These are phyloP conservation scores for Acronicta psi DNA, from an alignment of 2,888 invertebrate species.

Conservation along the genomic window DNA sequence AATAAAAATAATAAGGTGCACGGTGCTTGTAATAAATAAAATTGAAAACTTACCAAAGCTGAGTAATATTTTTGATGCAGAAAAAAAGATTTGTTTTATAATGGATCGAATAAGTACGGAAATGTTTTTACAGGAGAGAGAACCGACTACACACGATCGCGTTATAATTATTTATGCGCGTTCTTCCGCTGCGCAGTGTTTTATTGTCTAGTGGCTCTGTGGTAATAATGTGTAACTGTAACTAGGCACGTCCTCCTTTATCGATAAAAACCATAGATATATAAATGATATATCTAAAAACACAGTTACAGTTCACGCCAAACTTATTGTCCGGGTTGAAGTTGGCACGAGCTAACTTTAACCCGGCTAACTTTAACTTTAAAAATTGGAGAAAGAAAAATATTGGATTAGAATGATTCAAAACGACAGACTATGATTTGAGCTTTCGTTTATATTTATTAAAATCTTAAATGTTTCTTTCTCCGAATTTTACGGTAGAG, in stretches of 20 bases:
- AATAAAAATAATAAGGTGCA: neutral
- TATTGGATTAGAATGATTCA: too few relatives aligned
- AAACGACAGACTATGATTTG: too few relatives aligned
- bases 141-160: constrained; percentile 14
- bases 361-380: too few relatives aligned
- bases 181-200: constrained; percentile 25
- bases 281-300: too few relatives aligned
- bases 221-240: too few relatives aligned
- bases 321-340: too few relatives aligned
- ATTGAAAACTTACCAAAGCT: constrained; percentile 24
- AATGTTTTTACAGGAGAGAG: neutral
- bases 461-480: too few relatives aligned
- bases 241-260: constrained; percentile 25
- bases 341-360: too few relatives aligned
- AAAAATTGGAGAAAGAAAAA: too few relatives aligned
- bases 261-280: neutral
- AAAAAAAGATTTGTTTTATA: constrained; percentile 9
- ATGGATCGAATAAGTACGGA: constrained; percentile 9
- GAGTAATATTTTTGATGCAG: neutral
- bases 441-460: too few relatives aligned
- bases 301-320: too few relatives aligned
- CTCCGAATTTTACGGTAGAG: too few relatives aligned
- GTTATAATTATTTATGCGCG: constrained; percentile 32
- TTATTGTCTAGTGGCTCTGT: constrained; percentile 17
- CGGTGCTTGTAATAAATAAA: neutral